Conservation (phyloP, 1,140 invertebrate genomes). For the Diabrotica undecimpunctata region DNA sequence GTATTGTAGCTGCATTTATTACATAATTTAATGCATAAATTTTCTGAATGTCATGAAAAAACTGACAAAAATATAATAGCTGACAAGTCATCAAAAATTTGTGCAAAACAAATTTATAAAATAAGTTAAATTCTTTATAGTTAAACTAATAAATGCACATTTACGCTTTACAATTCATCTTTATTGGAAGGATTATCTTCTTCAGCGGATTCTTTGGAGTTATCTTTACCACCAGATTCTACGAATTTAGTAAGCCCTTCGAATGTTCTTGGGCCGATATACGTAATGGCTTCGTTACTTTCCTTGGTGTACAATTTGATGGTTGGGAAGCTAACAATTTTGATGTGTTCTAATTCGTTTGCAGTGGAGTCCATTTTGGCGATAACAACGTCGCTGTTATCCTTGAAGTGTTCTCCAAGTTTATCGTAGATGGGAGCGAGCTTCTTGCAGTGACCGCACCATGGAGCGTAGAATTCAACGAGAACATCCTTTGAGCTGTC, state of each 20-base stretch:
- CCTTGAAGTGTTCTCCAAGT: conserved; percentile 79
- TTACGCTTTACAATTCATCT: conserved; percentile 60
- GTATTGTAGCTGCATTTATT: no score
- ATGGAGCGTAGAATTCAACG: conserved; percentile 98
- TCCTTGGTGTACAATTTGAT: conserved; percentile 93
- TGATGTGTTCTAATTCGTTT: conserved; percentile 94
- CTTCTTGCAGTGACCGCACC: conserved; percentile 97
- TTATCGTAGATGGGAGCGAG: conserved; percentile 93
- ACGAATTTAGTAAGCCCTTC: conserved; percentile 92
- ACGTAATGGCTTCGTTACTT: conserved; percentile 91
- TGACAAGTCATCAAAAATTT: conserved; percentile 3
- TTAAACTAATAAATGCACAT: background rate
- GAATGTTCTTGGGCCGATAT: conserved; percentile 91
- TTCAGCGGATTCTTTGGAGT: conserved; percentile 53
- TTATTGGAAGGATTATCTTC: conserved; percentile 61
- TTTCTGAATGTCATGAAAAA: no score
- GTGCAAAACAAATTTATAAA: conserved; percentile 11
- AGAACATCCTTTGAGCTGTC: conserved; percentile 90
- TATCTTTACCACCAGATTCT: conserved; percentile 70
- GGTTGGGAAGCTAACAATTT: conserved; percentile 95
- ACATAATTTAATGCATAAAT: no score
- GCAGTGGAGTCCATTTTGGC: conserved; percentile 98
- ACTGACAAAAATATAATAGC: background rate
- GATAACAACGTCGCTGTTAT: conserved; percentile 81
- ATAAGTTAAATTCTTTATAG: conserved; percentile 8